Conservation (phyloP, 2,797 vertebrate genomes). For the Lophotriccus pileatus region DNA sequence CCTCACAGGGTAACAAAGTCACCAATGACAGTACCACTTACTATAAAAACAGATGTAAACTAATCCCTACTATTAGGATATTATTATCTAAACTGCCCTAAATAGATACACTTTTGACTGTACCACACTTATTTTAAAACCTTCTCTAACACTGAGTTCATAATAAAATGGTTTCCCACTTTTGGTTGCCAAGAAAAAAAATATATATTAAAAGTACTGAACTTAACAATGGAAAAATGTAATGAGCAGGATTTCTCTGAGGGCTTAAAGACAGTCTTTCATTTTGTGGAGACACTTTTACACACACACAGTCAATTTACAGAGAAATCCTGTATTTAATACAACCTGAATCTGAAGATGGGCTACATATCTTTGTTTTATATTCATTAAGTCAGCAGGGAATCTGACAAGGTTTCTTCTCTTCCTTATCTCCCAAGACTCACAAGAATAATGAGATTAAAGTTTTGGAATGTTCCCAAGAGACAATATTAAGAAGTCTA, state of each 20-base stretch:
- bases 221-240: neutral
- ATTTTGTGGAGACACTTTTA: neutral
- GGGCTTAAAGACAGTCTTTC: neutral
- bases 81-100: neutral
- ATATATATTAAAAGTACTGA: neutral
- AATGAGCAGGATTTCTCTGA: neutral
- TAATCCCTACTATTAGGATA: neutral
- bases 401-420: constrained; percentile 11
- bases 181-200: neutral
- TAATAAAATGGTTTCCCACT: neutral
- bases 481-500: constrained; percentile 12
- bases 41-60: neutral
- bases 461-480: constrained; percentile 42
- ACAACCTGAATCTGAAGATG: neutral
- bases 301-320: neutral
- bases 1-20: neutral
- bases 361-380: neutral
- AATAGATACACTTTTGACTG: neutral
- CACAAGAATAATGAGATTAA: constrained; percentile 30
- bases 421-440: constrained; percentile 16
- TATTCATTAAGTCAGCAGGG: constrained; percentile 1
- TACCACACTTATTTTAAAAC: neutral
- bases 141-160: neutral
- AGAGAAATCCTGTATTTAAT: neutral
- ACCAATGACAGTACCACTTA: neutral